Evolutionary conservation across 2,797 vertebrate species (phyloP).

Genomic region (Cygnus olor): DNA sequence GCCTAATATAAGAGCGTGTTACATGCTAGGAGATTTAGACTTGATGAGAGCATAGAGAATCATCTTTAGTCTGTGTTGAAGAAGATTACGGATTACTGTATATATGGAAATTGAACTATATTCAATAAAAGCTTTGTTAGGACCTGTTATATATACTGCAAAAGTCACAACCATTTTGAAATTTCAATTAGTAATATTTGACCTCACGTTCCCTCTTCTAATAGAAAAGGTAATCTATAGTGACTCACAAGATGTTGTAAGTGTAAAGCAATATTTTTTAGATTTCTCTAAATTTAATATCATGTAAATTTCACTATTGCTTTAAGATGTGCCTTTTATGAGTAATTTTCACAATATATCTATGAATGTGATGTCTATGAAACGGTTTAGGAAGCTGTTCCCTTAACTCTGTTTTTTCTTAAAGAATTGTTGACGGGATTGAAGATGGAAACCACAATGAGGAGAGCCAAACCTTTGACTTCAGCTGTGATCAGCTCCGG

Average conservation of each 20-base stretch:
- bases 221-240: background rate
- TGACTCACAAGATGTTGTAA: background rate
- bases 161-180: background rate
- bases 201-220: background rate
- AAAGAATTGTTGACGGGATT: conserved; percentile 84
- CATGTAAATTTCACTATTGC: background rate
- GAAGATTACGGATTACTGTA: background rate
- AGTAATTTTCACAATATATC: background rate
- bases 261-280: background rate
- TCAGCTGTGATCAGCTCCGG: conserved; percentile 76
- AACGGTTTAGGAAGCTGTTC: background rate
- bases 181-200: background rate
- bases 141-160: background rate
- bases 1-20: background rate
- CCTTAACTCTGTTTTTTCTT: conserved; percentile 3
- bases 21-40: background rate
- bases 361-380: background rate
- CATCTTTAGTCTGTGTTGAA: background rate
- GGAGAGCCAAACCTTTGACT: conserved; percentile 82
- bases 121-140: background rate
- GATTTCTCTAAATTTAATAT: background rate
- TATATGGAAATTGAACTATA: background rate
- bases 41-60: background rate
- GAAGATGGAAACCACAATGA: conserved; percentile 79
- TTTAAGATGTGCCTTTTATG: background rate